phyloP scores from a whole-genome alignment of 2,113 vertebrate species.

The Notarius quadriscutis region DNA sequence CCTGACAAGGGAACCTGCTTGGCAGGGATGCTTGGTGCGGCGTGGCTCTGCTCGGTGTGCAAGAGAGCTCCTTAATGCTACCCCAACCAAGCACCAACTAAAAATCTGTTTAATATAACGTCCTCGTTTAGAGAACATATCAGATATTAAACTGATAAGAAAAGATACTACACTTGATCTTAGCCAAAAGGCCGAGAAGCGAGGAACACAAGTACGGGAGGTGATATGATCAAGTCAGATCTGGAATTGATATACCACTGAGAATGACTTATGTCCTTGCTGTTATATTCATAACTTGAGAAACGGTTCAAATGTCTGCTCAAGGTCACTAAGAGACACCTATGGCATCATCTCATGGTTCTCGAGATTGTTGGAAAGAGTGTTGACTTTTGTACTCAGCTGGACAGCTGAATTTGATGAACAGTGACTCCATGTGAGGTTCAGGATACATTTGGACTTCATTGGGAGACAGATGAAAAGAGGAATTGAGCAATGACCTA shows the following conservation, averaged over 20 bases:
- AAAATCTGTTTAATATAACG: no score
- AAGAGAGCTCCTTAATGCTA: no score
- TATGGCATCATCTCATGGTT: neutral
- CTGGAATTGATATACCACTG: neutral
- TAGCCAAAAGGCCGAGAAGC: no score
- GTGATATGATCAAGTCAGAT: neutral
- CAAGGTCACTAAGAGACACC: conserved; percentile 10
- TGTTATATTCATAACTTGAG: conserved; percentile 3
- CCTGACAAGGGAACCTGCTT: no score
- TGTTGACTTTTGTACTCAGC: conserved; percentile 53
- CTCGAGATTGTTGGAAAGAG: conserved; percentile 25
- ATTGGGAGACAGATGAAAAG: conserved; percentile 51
- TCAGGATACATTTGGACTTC: conserved; percentile 40
- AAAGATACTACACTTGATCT: no score
- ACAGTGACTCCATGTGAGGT: conserved; percentile 37
- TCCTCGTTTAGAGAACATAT: no score
- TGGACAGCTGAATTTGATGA: conserved; percentile 39
- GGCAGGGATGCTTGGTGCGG: no score
- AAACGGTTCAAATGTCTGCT: neutral
- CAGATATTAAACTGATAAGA: no score
- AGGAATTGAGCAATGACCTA: conserved; percentile 38
- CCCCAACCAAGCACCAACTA: no score
- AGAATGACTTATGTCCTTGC: neutral
- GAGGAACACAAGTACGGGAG: neutral
- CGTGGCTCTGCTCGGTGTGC: no score